These are phyloP conservation scores for Neodiprion virginianus DNA, from an alignment of 1,140 invertebrate genomes.

Conservation along the genomic window DNA sequence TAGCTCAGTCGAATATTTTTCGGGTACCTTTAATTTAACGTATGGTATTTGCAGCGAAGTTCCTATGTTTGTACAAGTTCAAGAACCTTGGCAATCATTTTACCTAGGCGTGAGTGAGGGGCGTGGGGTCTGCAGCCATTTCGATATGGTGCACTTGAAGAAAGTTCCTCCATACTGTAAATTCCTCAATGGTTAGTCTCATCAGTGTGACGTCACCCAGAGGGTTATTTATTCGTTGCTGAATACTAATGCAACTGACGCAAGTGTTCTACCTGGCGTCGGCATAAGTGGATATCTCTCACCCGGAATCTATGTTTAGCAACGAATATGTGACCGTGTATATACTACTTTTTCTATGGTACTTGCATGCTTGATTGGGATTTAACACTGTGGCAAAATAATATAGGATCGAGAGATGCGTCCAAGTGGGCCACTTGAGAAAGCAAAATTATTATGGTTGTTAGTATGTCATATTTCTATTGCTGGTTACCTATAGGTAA, in stretches of 20 bases:
- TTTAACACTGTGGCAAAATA: too few species aligned
- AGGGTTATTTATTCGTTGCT: neutral
- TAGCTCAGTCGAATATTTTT: too few species aligned
- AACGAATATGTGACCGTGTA: neutral
- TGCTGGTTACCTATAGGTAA: too few species aligned
- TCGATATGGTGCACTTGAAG: conserved; percentile 89
- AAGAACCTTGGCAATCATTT: conserved; percentile 81
- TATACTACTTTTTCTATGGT: neutral
- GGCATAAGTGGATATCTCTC: too few species aligned
- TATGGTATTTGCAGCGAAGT: conserved; percentile 67
- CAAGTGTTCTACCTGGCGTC: too few species aligned
- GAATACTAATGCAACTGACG: conserved; percentile 9
- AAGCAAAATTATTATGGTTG: too few species aligned
- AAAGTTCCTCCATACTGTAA: conserved; percentile 81
- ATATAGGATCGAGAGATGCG: too few species aligned
- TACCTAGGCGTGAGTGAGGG: conserved; percentile 82
- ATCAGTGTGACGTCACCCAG: neutral
- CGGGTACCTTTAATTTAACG: too few species aligned
- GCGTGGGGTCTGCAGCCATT: conserved; percentile 76
- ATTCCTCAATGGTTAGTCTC: conserved; percentile 72
- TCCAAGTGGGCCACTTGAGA: too few species aligned
- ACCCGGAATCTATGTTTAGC: too few species aligned
- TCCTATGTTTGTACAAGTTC: conserved; percentile 87
- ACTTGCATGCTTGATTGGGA: too few species aligned
- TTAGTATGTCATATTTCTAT: too few species aligned